These are phyloP conservation scores for Tetrapedia diversipes DNA, from an alignment of 2,888 invertebrate genomes.

Conservation along the genomic window DNA sequence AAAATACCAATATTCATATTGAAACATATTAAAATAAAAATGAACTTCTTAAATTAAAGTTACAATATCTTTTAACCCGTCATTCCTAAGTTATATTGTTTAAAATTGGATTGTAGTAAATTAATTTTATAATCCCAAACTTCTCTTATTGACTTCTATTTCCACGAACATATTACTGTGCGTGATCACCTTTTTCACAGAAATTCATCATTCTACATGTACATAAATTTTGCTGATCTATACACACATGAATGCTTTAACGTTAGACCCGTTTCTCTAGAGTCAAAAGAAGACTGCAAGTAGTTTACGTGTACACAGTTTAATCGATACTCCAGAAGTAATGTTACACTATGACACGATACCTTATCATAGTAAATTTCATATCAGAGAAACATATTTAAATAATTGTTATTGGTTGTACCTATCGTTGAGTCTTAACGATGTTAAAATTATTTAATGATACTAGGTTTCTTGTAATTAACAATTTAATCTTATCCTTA, in stretches of 20 bases:
- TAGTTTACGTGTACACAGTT: constrained; percentile 34
- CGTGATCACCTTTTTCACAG: background rate
- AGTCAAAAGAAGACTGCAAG: constrained; percentile 22
- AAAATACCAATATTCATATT: background rate
- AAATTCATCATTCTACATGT: background rate
- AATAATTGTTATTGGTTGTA: background rate
- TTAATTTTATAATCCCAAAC: background rate
- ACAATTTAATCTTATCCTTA: too few species aligned
- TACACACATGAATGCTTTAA: background rate
- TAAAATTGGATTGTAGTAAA: background rate
- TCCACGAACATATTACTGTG: background rate
- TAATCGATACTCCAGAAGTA: constrained; percentile 54
- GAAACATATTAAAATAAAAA: background rate
- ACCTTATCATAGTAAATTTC: constrained; percentile 14
- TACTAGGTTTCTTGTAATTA: too few species aligned
- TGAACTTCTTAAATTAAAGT: too few species aligned
- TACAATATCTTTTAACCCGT: too few species aligned
- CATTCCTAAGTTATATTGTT: too few species aligned
- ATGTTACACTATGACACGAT: constrained; percentile 32
- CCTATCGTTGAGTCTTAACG: too few species aligned
- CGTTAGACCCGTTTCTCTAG: constrained; percentile 6
- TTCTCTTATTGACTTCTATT: background rate
- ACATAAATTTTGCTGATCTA: background rate
- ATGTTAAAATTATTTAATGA: too few species aligned
- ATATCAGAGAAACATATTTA: background rate